Evolutionary conservation across 2,888 invertebrate genomes (phyloP), one percentile per base, ranked within the genome.

Genomic region (Phorcus lineatus): DNA sequence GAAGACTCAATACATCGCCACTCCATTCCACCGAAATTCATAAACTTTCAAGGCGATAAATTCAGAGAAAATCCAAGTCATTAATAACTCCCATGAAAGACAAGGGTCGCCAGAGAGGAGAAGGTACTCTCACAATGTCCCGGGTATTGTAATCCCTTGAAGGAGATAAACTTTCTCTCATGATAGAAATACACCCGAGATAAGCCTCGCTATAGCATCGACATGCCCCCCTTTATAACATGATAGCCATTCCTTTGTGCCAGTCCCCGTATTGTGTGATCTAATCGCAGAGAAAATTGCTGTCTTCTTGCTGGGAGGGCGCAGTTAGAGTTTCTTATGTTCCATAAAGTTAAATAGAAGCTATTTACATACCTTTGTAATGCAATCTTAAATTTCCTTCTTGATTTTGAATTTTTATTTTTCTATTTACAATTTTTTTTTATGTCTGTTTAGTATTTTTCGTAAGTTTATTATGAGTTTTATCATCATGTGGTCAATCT

Each of bases 31-130:
- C 57, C 11, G 13, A 24, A 55, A 57, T 36, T 36, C 70, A 70
- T 47, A 47, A 47, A 36, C 70, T 40, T 36, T 16, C 17, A 70
- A 11, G 31, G 17, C 16, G 57, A 67, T 16, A 67, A 22, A 17
- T 24, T 36, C 70, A n/a, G 40, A 17, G 70, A 47, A 47, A 11
- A 47, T 70, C 24, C 19, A n/a, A 11, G 19, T n/a, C 70, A 70
- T 70, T 70, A 17, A 31, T 70, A 70, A 70, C 70, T 40, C 40
- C 36, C 70, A 70, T 36, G 31, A 70, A 36, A 31, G 70, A 70
- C 62, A 62, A n/a, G 24, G 40, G 19, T 6, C 40, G 36, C 4
- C 17, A 40, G 70, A 70, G n/a, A 22, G 36, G n/a, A 19, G 17
- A 22, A 28, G 28, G 62, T 16, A 62, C 62, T 62, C 28, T 62